Base-by-base conservation (phyloP, 2,888 invertebrate genomes). In the Drosophila rellima region DNA sequence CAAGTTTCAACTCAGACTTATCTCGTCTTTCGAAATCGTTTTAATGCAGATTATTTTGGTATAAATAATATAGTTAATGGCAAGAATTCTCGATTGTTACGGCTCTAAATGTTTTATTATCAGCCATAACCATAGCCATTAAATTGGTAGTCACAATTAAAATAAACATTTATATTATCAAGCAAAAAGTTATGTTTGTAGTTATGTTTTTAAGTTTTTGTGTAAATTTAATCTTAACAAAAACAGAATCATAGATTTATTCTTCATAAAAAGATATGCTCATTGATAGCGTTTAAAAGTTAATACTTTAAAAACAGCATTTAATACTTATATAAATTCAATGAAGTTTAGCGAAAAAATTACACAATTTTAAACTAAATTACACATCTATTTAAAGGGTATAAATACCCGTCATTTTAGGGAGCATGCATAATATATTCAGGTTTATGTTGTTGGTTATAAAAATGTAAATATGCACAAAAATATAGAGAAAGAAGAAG, bases 1-100 rank as follows among this genome's bases (percentile, higher is more conserved):
- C 74, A 26, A 62, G 74, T 74, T 74, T 57, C 44, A 26, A 35
- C n/a, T 17, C 35, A 26, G 26, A 69, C 40, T 63, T 63, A 59
- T 63, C 70, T 20, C 11, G 26, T 26, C 37, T 47, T 59, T 60
- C 37, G n/a, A 17, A 64, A 55, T 35, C 37, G 37, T 39, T 59
- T 61, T 52, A 45, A 40, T 56, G 51, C 17, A 54, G 54, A 59
- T 69, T 70, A 59, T 45, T 48, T 61, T 15, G 44, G 50, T 17
- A 18, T 60, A 11, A 40, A 42, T 26, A 18, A 42, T 18, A 18
- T 18, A n/a, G n/a, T n/a, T n/a, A 50, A 57, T 57, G 20, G 7
- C 13, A 42, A 42, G 48, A 56, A 68, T 48, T 37, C 51, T 11
- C 15, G 37, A n/a, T 51, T 37, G 2, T 37, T 15, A 37, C 15